phyloP scores from a whole-genome alignment of 2,113 vertebrate species.

The Leiothrix lutea region DNA sequence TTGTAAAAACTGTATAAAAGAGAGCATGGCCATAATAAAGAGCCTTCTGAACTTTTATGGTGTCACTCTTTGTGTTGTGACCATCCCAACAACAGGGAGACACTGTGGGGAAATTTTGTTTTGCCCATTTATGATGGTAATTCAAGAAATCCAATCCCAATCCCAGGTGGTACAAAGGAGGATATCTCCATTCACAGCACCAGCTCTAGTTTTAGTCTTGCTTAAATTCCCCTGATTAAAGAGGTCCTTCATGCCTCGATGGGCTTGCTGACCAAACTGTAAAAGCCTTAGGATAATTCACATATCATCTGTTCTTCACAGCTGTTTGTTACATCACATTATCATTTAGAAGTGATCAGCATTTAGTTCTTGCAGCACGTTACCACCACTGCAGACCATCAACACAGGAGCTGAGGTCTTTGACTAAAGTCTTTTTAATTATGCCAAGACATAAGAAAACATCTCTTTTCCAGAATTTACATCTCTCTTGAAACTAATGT shows the following conservation, averaged over 20 bases:
- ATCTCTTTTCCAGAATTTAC: neutral
- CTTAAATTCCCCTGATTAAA: neutral
- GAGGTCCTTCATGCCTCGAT: neutral
- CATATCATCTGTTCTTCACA: neutral
- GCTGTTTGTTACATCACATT: neutral
- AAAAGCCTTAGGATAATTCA: conserved; percentile 6
- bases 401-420: neutral
- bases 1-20: too few species aligned
- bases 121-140: neutral
- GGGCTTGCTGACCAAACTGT: neutral
- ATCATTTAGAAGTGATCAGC: neutral
- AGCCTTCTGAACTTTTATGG: too few species aligned
- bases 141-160: neutral
- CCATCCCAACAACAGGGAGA: too few species aligned
- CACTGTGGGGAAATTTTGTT: accelerated
- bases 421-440: neutral
- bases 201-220: neutral
- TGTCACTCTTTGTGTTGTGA: too few species aligned
- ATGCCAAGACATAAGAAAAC: neutral
- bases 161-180: neutral
- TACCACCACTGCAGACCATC: neutral
- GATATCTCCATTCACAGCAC: neutral
- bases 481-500: neutral
- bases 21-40: too few species aligned
- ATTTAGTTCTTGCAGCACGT: neutral